Evolutionary conservation across 2,113 vertebrate genomes (phyloP).

Genomic region (Chaetops frenatus): DNA sequence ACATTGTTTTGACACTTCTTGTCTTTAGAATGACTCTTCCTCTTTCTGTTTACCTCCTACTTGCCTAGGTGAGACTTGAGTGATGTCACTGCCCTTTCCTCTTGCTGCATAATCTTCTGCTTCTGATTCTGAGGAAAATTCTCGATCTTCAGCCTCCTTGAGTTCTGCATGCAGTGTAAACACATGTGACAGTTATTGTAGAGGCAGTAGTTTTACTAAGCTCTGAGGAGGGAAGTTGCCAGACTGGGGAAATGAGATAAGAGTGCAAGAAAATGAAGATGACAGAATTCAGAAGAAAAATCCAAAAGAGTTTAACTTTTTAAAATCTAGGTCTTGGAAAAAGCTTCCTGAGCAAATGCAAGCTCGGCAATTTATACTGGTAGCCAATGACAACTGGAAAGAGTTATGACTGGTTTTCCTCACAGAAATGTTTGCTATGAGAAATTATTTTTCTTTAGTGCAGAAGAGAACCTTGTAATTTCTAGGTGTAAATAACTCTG

Average conservation of each 20-base stretch:
- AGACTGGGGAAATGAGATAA: conserved; percentile 41
- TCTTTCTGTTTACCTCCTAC: background rate
- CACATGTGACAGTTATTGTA: background rate
- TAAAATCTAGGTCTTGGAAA: background rate
- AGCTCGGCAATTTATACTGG: background rate
- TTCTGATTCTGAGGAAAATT: background rate
- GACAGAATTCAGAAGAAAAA: background rate
- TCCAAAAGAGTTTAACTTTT: background rate
- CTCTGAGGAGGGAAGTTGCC: conserved; percentile 4
- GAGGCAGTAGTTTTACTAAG: background rate
- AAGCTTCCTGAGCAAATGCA: background rate
- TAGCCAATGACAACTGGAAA: background rate
- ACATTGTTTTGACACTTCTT: background rate
- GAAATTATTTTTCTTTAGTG: background rate
- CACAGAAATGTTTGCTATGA: background rate
- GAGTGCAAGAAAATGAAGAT: background rate
- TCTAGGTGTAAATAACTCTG: background rate
- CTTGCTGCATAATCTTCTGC: background rate
- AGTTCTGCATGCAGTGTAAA: background rate
- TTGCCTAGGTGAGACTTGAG: background rate
- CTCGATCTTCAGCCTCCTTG: background rate
- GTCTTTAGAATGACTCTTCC: background rate
- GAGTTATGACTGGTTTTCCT: background rate
- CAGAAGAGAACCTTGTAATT: background rate
- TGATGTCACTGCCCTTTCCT: background rate